phyloP scores from a whole-genome alignment of 1,140 invertebrate species.

The Cydia fagiglandana region DNA sequence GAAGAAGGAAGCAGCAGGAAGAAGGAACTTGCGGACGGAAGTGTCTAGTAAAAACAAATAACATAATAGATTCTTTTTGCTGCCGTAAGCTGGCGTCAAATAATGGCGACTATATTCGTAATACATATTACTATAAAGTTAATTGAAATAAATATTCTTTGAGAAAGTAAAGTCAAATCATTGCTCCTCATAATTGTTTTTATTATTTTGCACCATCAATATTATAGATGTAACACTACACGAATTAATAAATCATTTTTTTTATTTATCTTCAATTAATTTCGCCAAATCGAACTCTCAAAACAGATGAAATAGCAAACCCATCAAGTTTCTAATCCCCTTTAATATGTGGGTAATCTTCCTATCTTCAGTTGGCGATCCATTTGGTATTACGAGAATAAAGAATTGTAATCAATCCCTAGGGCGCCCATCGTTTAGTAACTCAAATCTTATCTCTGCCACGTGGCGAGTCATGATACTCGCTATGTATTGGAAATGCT shows the following conservation, averaged over 20 bases:
- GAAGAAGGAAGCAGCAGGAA: no score
- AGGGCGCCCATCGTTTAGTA: slow-evolving; percentile 19
- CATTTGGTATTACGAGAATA: slow-evolving; percentile 13
- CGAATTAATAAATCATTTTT: background rate
- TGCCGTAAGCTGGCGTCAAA: no score
- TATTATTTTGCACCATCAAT: no score
- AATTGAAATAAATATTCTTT: no score
- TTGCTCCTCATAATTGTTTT: no score
- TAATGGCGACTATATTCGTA: no score
- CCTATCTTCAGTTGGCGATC: slow-evolving; percentile 9
- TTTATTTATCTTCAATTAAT: background rate
- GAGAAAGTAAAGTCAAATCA: no score
- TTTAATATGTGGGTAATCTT: slow-evolving; percentile 1
- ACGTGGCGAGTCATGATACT: slow-evolving; percentile 21
- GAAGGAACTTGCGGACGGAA: no score
- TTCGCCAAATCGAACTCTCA: background rate
- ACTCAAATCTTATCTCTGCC: slow-evolving; percentile 17
- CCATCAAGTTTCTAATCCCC: background rate
- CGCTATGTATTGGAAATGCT: background rate
- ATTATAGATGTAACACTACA: no score
- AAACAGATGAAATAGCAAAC: background rate
- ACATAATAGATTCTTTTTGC: no score
- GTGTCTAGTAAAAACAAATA: no score
- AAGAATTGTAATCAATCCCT: slow-evolving; percentile 25
- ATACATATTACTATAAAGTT: no score